Percentiles rank a stretch among this genome's conserved stretches.
Evolutionary conservation across 2,888 invertebrate genomes (phyloP).

Genomic region (Rutpela maculata): DNA sequence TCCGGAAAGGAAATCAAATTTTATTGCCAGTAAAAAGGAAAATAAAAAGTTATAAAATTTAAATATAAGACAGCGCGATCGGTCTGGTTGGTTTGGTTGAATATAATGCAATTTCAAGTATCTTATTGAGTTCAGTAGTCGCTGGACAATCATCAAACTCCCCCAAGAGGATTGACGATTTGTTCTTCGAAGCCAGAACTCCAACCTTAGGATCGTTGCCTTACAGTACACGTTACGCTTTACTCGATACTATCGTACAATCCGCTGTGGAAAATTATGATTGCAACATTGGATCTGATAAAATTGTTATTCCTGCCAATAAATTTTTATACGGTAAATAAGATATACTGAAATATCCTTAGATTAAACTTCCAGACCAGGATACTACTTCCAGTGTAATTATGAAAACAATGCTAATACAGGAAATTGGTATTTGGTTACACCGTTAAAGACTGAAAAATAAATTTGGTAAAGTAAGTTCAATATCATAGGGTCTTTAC

Average conservation of each 20-base stretch:
- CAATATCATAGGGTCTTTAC: too few relatives aligned
- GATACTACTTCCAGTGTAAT: too few relatives aligned
- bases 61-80: constrained; percentile 56
- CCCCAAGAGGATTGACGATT: constrained; percentile 58
- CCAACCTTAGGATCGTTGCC: constrained; percentile 7
- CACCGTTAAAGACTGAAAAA: too few relatives aligned
- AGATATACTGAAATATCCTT: background rate
- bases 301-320: constrained; percentile 18
- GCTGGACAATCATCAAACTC: constrained; percentile 57
- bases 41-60: constrained; percentile 59
- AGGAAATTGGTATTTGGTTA: too few relatives aligned
- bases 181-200: constrained; percentile 41
- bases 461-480: too few relatives aligned
- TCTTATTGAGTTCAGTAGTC: constrained; percentile 60
- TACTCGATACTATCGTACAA: constrained; percentile 24
- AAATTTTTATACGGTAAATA: constrained; percentile 28
- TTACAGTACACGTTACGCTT: constrained; percentile 19
- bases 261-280: constrained; percentile 7
- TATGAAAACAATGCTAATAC: too few relatives aligned
- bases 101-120: constrained; percentile 62
- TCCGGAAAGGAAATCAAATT: constrained; percentile 57
- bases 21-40: constrained; percentile 58
- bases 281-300: constrained; percentile 13
- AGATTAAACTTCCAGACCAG: background rate
- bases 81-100: constrained; percentile 54